Evolutionary conservation across 2,888 invertebrate genomes (phyloP).

Genomic region (Leptura quadrifasciata): DNA sequence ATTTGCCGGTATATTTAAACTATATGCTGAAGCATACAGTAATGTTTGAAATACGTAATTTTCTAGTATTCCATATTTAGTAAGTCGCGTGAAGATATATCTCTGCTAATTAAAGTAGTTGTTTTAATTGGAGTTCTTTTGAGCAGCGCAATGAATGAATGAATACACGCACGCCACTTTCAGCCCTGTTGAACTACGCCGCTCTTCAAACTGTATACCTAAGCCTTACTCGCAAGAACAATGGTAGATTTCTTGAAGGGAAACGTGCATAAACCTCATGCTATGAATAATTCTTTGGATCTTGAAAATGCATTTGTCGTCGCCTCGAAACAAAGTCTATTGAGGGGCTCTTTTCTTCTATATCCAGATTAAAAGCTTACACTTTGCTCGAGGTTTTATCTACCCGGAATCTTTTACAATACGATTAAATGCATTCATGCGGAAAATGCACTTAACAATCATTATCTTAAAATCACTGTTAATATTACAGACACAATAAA

Average conservation of each 20-base stretch:
- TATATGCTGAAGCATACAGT: no score
- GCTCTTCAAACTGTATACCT: background rate
- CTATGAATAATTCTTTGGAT: conserved; percentile 5
- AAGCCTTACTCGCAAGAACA: background rate
- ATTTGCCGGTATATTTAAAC: no score
- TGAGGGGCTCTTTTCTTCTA: background rate
- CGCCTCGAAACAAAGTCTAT: background rate
- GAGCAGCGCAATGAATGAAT: no score
- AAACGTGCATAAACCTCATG: conserved; percentile 12
- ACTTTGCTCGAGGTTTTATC: background rate
- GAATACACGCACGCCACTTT: background rate
- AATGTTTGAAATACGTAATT: no score
- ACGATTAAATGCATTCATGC: background rate
- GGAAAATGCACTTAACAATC: background rate
- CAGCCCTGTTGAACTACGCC: background rate
- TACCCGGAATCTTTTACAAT: conserved; percentile 2
- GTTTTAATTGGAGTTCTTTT: no score
- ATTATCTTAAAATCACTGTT: background rate
- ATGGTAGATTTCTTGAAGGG: background rate
- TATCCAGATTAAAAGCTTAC: conserved; percentile 12
- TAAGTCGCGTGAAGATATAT: no score
- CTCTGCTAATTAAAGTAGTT: no score
- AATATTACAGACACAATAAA: background rate
- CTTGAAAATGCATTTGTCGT: conserved; percentile 20
- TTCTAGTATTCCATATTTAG: no score